Evolutionary conservation across 2,888 invertebrate species (phyloP).

Genomic region (Schizotus pectinicornis): DNA sequence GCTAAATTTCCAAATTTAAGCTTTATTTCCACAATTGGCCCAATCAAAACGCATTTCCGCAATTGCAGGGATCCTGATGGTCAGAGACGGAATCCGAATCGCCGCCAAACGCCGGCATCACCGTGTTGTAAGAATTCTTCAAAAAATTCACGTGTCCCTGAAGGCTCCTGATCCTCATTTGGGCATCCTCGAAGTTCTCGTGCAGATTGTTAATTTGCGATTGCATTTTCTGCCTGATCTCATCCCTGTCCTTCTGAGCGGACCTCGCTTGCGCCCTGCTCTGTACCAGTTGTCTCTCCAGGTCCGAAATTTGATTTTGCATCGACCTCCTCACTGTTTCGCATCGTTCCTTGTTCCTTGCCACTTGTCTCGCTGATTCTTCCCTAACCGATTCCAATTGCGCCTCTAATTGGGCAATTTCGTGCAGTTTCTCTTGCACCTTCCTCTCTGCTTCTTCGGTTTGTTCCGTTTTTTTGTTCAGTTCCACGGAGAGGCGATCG

Average conservation of each 20-base stretch:
- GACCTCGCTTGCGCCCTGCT: conserved; percentile 68
- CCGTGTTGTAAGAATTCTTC: conserved; percentile 58
- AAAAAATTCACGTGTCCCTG: conserved; percentile 70
- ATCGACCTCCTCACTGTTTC: conserved; percentile 66
- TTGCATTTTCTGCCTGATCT: conserved; percentile 73
- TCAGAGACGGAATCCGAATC: conserved; percentile 26
- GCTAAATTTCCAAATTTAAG: background rate
- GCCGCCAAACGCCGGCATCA: conserved; percentile 35
- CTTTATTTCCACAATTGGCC: background rate
- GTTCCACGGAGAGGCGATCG: conserved; percentile 51
- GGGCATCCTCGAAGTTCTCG: conserved; percentile 72
- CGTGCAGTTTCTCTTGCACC: conserved; percentile 71
- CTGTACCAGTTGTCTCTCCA: conserved; percentile 71
- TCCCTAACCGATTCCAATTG: conserved; percentile 71
- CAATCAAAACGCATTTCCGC: conserved; percentile 35
- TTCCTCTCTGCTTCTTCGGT: conserved; percentile 66
- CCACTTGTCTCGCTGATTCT: conserved; percentile 70
- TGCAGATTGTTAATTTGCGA: conserved; percentile 70
- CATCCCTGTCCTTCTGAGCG: conserved; percentile 73
- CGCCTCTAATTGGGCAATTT: conserved; percentile 68
- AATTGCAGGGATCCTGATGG: conserved; percentile 47
- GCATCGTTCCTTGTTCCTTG: conserved; percentile 69
- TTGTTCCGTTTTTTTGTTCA: conserved; percentile 64
- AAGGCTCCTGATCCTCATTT: conserved; percentile 67
- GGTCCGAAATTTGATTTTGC: conserved; percentile 70